phyloP scores from a whole-genome alignment of 2,888 invertebrate genomes.

The Heterodera filipjevi region DNA sequence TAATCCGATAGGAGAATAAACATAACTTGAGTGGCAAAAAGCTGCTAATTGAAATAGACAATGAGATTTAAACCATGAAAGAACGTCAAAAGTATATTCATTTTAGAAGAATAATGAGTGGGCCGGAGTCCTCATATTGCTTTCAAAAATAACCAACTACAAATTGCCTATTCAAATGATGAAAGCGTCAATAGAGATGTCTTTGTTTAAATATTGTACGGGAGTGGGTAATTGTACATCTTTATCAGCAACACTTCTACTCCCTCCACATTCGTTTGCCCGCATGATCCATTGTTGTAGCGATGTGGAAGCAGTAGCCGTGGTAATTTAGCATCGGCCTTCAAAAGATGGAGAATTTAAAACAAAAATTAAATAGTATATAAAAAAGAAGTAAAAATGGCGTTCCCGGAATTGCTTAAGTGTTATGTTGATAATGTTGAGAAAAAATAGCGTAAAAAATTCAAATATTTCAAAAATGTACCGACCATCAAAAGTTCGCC shows the following conservation, averaged over 20 bases:
- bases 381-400: too few species aligned
- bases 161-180: slow-evolving; percentile 6
- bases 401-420: too few species aligned
- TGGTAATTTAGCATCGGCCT: slow-evolving; percentile 25
- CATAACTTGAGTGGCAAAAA: too few species aligned
- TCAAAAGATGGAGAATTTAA: not conserved
- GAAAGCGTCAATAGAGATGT: not conserved
- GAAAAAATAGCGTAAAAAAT: too few species aligned
- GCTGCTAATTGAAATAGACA: too few species aligned
- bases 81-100: too few species aligned
- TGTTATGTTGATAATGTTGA: too few species aligned
- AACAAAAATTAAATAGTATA: not conserved
- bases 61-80: too few species aligned
- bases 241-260: slow-evolving; percentile 12
- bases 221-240: not conserved
- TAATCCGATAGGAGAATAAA: too few species aligned
- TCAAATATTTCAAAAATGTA: not conserved
- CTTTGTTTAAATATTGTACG: not conserved
- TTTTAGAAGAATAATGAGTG: too few species aligned
- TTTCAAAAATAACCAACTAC: not conserved
- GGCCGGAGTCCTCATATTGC: not conserved
- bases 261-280: not conserved
- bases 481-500: slow-evolving; percentile 11
- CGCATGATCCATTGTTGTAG: slow-evolving; percentile 8
- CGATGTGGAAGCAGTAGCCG: slow-evolving; percentile 21